Evolutionary conservation across 2,113 vertebrate species (phyloP), one percentile per base, ranked within the genome.

Genomic region (Drymodes brunneopygia): DNA sequence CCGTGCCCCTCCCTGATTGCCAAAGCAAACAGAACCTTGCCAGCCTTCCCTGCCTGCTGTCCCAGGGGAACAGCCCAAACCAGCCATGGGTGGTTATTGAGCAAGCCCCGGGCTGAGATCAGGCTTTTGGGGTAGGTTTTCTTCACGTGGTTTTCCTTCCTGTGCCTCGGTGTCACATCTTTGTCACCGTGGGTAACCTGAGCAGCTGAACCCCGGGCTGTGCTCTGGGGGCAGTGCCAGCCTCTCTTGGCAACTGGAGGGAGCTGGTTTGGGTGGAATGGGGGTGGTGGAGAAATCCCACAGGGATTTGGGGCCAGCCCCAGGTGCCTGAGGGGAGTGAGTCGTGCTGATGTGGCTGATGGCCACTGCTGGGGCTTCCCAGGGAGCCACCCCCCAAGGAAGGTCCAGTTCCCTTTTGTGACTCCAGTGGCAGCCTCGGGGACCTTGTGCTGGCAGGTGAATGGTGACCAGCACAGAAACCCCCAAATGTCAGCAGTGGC

Each of bases 161-260:
- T 50, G 36, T 45, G 36, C 48, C 61, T 67, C 48, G 33, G 42
- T 16, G 40, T 10, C 8, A 1, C 11, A 5, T 50, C 44, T 72
- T 25, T 28, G 42, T 4, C 14, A 9, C 25, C 0, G 0, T 18
- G 9, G 65, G 38, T 67, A 18, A 22, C 21, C 33, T 2, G 58
- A 31, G 53, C 25, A 28, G 57, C 60, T 22, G 45, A 11, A 10
- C 23, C 61, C 61, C 31, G 48, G 48, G 1, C 10, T 23, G 10
- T 17, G 53, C 45, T 36, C 10, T 0, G 1, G 0, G 4, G 18
- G 8, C 1, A 53, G 2, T 0, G 1, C 2, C 58, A 11, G 0
- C 6, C 27, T 23, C 73, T 19, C 53, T 21, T 27, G 62, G 74
- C 23, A 22, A 36, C 2, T 36, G 45, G 53, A 60, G 15, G 31